These are phyloP conservation scores for Pempheris klunzingeri DNA, from an alignment of 2,797 vertebrate species.

Conservation along the genomic window DNA sequence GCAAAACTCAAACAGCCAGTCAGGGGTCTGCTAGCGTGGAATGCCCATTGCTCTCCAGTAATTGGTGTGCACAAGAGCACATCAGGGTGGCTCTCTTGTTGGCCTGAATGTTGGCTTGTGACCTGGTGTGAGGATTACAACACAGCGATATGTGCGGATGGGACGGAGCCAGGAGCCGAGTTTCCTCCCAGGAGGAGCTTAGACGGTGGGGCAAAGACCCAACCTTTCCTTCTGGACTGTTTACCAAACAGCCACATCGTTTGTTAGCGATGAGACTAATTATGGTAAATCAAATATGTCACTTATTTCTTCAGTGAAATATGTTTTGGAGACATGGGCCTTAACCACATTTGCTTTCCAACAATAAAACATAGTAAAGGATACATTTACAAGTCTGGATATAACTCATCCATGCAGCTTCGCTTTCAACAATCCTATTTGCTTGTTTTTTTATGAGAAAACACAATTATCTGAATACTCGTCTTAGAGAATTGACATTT, in stretches of 20 bases:
- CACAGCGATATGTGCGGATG: conserved; percentile 60
- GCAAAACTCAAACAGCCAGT: not conserved
- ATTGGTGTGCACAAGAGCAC: conserved; percentile 41
- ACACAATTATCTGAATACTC: not conserved
- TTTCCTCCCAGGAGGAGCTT: conserved; percentile 48
- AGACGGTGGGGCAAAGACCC: conserved; percentile 7
- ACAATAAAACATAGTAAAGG: not conserved
- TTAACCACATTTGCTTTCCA: not conserved
- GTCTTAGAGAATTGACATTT: not conserved
- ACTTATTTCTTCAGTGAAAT: not conserved
- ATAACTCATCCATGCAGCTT: not conserved
- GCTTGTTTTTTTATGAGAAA: not conserved
- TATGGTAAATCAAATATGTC: not conserved
- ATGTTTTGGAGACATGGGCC: not conserved
- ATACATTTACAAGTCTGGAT: not conserved
- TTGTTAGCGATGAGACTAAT: not conserved
- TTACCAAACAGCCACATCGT: not conserved
- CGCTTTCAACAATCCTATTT: not conserved
- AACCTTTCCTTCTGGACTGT: conserved; percentile 5
- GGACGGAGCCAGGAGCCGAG: conserved; percentile 51
- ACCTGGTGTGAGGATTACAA: conserved; percentile 79
- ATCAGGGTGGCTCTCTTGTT: conserved; percentile 50
- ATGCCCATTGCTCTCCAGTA: conserved; percentile 42
- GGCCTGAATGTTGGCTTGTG: conserved; percentile 62
- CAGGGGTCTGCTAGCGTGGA: conserved; percentile 11